Conservation (phyloP, 1,140 invertebrate species). For the Uloborus diversus region DNA sequence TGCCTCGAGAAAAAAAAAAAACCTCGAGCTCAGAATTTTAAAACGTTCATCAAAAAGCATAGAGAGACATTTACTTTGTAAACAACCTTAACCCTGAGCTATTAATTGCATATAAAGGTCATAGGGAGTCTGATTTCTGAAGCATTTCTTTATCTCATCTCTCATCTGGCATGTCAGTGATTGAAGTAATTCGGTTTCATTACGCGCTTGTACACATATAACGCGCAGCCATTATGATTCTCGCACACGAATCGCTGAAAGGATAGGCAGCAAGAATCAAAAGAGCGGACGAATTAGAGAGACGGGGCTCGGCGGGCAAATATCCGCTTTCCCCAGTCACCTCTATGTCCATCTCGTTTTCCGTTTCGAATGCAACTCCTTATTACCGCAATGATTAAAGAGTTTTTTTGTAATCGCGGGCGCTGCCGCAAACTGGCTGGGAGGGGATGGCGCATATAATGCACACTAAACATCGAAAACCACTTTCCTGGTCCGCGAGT, state of each 20-base stretch:
- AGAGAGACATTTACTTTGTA: too few species aligned
- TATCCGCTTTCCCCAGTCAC: neutral
- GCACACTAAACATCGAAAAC: neutral
- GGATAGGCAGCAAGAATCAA: neutral
- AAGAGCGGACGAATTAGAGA: neutral
- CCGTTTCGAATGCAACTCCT: neutral
- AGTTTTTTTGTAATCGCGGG: neutral
- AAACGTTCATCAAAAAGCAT: too few species aligned
- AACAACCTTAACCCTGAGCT: too few species aligned
- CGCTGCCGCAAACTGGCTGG: neutral
- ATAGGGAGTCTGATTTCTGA: too few species aligned
- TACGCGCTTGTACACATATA: neutral
- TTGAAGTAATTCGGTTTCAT: neutral
- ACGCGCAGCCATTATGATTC: neutral
- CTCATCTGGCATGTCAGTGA: neutral
- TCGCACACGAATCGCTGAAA: neutral
- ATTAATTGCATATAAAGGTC: too few species aligned
- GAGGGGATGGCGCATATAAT: neutral
- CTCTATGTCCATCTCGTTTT: neutral
- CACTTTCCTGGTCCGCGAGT: neutral
- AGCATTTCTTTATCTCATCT: neutral
- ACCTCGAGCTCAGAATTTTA: too few species aligned
- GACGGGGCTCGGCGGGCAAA: neutral
- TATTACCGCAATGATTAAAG: neutral
- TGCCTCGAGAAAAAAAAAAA: too few species aligned